Evolutionary conservation across 1,140 invertebrate species (phyloP), one percentile per base, ranked within the genome.

Genomic region (Ganaspis sp.): DNA sequence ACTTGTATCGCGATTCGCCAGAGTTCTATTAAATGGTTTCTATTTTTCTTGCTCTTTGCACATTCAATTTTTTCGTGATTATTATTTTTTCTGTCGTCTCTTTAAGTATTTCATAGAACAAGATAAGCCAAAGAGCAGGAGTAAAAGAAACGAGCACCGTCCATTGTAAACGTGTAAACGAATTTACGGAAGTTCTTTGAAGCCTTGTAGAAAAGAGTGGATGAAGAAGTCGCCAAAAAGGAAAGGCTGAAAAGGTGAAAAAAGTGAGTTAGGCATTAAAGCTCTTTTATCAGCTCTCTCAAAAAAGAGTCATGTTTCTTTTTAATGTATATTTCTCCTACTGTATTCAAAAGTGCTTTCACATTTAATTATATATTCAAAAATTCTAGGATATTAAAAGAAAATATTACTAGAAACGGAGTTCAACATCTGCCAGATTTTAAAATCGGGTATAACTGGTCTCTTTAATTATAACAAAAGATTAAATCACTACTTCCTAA

Each of bases 131-230:
- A 21, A 38, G 45, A 58, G 19, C 54, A 15, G 11, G 21, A 9
- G 77, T 79, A 81, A 84, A 81, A 80, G 77, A 74, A 69, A 53
- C 74, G 76, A 80, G 77, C 72, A 29, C 58, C 71, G 73, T 84
- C 81, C 82, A 85, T 84, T 84, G 83, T 86, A 77, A 85, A 86
- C 84, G 85, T 78, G 82, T 89, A 87, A 89, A 84, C 82, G 86
- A 89, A 87, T 88, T 34, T 86, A 88, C 76, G 69, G 64, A 73
- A 85, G 79, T 86, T 81, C 75, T 86, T 83, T 85, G 82, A 83
- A 81, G 82, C 64, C 58, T 42, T 29, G 77, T 78, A 69, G 73
- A 79, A 76, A 58, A 82, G 79, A 83, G 77, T 79, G 76, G 72
- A 83, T 78, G 73, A 80, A 70, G 76, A 78, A 77, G 53, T 79